Evolutionary conservation across 1,140 invertebrate genomes (phyloP).

Genomic region (Drosophila murphyi): DNA sequence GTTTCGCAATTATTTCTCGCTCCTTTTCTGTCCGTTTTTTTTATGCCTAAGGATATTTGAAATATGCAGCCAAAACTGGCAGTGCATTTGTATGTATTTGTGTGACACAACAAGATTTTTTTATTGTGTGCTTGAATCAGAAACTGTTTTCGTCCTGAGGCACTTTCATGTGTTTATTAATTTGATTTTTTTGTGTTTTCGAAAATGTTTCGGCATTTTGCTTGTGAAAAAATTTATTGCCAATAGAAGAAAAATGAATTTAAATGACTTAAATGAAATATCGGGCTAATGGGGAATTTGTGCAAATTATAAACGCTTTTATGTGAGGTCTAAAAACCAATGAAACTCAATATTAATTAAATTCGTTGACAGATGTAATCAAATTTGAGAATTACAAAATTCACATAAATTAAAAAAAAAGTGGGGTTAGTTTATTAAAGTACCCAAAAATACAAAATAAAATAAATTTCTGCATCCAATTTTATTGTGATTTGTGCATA

Average conservation of each 20-base stretch:
- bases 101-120: conserved; percentile 25
- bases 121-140: conserved; percentile 33
- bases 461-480: no score
- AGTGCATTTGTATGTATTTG: conserved; percentile 22
- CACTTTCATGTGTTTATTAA: conserved; percentile 65
- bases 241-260: conserved; percentile 42
- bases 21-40: conserved; percentile 3
- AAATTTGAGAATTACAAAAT: no score
- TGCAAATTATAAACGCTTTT: conserved; percentile 22
- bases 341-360: background rate
- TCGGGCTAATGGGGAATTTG: conserved; percentile 16
- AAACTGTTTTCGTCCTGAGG: conserved; percentile 69
- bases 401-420: no score
- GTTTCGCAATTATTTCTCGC: conserved; percentile 26
- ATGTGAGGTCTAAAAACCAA: conserved; percentile 10
- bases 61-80: conserved; percentile 30
- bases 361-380: no score
- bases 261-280: conserved; percentile 34
- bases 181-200: conserved; percentile 14
- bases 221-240: conserved; percentile 11
- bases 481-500: no score
- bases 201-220: no score
- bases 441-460: no score
- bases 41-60: conserved; percentile 37
- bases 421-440: no score